A percentile compares a stretch with the other conserved stretches of the same genome.
These are phyloP conservation scores for Odocoileus hemionus DNA, from an alignment of 2,113 vertebrate genomes.

Conservation along the genomic window DNA sequence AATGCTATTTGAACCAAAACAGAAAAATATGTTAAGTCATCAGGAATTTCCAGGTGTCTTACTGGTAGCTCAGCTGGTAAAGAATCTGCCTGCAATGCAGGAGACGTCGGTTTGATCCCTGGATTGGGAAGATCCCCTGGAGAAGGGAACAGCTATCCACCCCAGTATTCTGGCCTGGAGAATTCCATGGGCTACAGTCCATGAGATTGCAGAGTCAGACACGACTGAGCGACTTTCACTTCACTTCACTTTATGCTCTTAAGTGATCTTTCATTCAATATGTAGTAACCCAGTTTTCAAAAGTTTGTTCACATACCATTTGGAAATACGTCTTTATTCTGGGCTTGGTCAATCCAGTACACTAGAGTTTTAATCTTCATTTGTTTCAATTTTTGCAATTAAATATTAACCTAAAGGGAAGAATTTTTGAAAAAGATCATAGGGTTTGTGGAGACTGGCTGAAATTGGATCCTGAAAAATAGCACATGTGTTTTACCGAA, in stretches of 20 bases:
- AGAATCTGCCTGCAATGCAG: background rate
- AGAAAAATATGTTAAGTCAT: background rate
- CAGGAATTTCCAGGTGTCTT: conserved; percentile 29
- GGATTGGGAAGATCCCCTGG: background rate
- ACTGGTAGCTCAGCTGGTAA: background rate
- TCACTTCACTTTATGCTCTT: background rate
- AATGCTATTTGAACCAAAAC: background rate
- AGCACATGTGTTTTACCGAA: background rate
- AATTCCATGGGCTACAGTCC: background rate
- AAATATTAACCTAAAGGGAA: background rate
- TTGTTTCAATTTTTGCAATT: background rate
- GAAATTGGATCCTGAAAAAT: background rate
- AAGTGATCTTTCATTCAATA: background rate
- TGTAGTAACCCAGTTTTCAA: background rate
- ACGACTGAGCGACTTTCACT: background rate
- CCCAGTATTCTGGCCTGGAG: background rate
- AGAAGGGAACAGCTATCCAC: background rate
- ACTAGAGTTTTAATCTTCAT: background rate
- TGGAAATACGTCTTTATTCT: conserved; percentile 17
- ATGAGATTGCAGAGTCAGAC: background rate
- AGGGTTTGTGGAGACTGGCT: background rate
- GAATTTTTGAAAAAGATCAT: background rate
- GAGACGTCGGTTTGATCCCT: background rate
- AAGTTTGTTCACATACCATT: background rate
- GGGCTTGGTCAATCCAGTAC: background rate